A percentile compares a stretch with the other conserved stretches of the same genome.
Evolutionary conservation across 2,888 invertebrate species (phyloP).

Genomic region (Glyphotaelius pellucidus): DNA sequence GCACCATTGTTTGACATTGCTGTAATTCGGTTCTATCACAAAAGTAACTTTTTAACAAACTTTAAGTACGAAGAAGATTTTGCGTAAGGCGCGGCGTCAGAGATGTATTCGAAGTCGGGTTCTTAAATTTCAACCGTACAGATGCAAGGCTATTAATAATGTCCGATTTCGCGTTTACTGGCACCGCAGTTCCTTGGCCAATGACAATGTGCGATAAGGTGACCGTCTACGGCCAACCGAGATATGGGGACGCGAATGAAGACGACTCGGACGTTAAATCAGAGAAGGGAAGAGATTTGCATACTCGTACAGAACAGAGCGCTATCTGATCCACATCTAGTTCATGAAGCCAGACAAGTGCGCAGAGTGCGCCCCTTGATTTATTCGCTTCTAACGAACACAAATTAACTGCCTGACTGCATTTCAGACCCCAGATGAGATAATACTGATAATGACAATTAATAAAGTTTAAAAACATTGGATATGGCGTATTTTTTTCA

Average conservation of each 20-base stretch:
- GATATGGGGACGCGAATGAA: not conserved
- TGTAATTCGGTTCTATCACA: too few species aligned
- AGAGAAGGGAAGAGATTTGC: not conserved
- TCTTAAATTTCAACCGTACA: too few species aligned
- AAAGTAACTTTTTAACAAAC: too few species aligned
- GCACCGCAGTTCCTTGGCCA: not conserved
- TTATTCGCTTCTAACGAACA: not conserved
- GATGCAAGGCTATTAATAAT: too few species aligned
- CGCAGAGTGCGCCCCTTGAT: not conserved
- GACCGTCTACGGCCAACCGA: not conserved
- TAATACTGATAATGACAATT: not conserved
- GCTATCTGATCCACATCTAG: not conserved
- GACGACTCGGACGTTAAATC: not conserved
- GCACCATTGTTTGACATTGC: too few species aligned
- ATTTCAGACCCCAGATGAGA: not conserved
- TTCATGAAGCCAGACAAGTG: not conserved
- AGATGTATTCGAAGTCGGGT: too few species aligned
- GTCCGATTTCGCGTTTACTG: not conserved
- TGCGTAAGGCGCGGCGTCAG: too few species aligned
- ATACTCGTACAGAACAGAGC: not conserved
- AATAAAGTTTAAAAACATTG: not conserved
- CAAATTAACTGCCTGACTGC: not conserved
- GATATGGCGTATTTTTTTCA: not conserved
- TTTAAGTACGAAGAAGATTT: too few species aligned
- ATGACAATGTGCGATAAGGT: not conserved